Conservation (phyloP, 2,797 vertebrate species). For the Catamblyrhynchus diadema region DNA sequence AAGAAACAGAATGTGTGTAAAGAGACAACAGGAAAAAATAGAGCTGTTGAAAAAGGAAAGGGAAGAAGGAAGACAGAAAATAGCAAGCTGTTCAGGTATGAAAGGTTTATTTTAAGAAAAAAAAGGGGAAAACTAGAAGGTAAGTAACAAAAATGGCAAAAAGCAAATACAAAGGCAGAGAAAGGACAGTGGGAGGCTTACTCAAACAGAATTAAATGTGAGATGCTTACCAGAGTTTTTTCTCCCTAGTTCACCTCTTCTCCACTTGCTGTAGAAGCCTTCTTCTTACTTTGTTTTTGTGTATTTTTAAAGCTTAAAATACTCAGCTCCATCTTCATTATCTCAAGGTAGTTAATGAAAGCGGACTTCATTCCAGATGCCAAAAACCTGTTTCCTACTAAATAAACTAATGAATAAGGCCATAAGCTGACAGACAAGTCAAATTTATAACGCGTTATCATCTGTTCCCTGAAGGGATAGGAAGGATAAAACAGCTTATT, state of each 20-base stretch:
- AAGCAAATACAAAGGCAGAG: background rate
- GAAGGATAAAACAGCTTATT: constrained; percentile 6
- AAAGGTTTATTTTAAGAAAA: background rate
- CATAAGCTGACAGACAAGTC: constrained; percentile 17
- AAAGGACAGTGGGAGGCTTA: background rate
- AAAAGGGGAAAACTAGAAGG: background rate
- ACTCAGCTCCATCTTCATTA: background rate
- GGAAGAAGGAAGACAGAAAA: background rate
- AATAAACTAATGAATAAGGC: constrained; percentile 40
- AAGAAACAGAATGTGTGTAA: background rate
- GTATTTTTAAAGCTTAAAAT: constrained; percentile 39
- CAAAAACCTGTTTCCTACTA: constrained; percentile 39
- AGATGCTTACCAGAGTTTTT: background rate
- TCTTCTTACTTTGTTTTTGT: background rate
- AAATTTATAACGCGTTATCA: constrained; percentile 7
- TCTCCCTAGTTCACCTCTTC: background rate
- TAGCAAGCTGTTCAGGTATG: background rate
- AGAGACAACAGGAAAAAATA: background rate
- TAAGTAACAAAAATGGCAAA: background rate
- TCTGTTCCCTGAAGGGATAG: background rate
- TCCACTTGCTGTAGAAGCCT: background rate
- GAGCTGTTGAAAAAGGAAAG: background rate
- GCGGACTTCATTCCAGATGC: constrained; percentile 39
- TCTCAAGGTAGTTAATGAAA: constrained; percentile 38
- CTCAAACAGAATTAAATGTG: background rate